A percentile compares a stretch with the other conserved stretches of the same genome.
Conservation (phyloP, 2,113 vertebrate species). For the Alosa alosa region DNA sequence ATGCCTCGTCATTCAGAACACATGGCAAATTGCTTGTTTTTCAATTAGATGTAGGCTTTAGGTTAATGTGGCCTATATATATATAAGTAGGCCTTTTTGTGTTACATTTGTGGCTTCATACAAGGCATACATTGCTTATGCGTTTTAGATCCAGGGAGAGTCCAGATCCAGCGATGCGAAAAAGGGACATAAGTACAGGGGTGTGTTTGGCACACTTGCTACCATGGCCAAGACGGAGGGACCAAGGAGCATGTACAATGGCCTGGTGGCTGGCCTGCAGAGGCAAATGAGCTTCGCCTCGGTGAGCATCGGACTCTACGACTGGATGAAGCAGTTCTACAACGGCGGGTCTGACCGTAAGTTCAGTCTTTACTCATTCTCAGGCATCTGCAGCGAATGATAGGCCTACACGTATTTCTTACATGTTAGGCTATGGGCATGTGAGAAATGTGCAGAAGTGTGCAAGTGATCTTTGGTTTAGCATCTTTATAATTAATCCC, state of each 20-base stretch:
- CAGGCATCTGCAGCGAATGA: no score
- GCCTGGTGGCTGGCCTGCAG: slow-evolving; percentile 81
- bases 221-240: slow-evolving; percentile 82
- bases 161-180: slow-evolving; percentile 45
- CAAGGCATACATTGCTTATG: no score
- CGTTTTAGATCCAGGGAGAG: slow-evolving; percentile 81
- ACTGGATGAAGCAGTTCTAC: slow-evolving; percentile 78
- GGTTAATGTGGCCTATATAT: no score
- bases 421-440: no score
- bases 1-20: background rate
- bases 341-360: slow-evolving; percentile 73
- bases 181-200: slow-evolving; percentile 72
- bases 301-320: slow-evolving; percentile 82
- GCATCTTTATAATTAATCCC: no score
- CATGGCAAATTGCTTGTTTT: background rate
- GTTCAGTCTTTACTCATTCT: slow-evolving; percentile 30
- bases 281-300: slow-evolving; percentile 82
- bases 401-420: no score
- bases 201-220: slow-evolving; percentile 80
- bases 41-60: no score
- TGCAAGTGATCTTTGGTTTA: no score
- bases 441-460: no score
- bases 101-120: no score
- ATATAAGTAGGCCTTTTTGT: no score
- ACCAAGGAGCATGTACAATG: slow-evolving; percentile 76